Conservation (phyloP, 2,113 vertebrate species). For the Pagrus major region DNA sequence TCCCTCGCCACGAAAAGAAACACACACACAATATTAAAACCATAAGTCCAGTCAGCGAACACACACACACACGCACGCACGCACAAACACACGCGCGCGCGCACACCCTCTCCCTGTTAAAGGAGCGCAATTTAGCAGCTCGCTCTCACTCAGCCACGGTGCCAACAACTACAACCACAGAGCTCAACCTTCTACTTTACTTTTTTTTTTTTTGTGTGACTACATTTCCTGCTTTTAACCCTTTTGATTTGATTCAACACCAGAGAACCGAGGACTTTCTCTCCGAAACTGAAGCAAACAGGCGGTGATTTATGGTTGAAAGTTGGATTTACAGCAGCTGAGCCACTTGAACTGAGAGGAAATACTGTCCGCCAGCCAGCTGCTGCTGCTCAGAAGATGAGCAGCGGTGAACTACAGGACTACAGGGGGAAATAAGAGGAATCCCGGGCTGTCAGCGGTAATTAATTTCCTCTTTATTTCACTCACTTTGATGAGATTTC, state of each 20-base stretch:
- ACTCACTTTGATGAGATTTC: not conserved
- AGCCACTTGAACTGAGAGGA: conserved; percentile 39
- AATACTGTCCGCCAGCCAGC: conserved; percentile 29
- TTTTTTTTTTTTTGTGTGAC: too few species aligned
- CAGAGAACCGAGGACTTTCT: conserved; percentile 17
- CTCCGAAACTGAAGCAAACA: not conserved
- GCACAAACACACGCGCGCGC: not conserved
- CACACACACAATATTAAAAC: not conserved
- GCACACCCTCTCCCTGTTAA: too few species aligned
- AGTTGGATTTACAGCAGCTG: conserved; percentile 76
- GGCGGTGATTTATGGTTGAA: conserved; percentile 44
- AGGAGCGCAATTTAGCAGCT: conserved; percentile 54
- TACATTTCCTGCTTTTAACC: not conserved
- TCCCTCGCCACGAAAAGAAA: too few species aligned
- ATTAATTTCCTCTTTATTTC: not conserved
- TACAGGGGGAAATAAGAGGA: conserved; percentile 39
- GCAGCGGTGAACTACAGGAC: conserved; percentile 20
- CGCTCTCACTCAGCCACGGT: conserved; percentile 28
- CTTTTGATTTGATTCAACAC: not conserved
- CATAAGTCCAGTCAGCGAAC: not conserved
- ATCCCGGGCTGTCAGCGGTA: conserved; percentile 59
- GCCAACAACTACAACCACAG: conserved; percentile 30
- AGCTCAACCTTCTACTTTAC: not conserved
- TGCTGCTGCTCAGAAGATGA: conserved; percentile 70
- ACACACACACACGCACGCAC: not conserved